Conservation (phyloP, 1,140 invertebrate genomes). For the Papilio polytes region DNA sequence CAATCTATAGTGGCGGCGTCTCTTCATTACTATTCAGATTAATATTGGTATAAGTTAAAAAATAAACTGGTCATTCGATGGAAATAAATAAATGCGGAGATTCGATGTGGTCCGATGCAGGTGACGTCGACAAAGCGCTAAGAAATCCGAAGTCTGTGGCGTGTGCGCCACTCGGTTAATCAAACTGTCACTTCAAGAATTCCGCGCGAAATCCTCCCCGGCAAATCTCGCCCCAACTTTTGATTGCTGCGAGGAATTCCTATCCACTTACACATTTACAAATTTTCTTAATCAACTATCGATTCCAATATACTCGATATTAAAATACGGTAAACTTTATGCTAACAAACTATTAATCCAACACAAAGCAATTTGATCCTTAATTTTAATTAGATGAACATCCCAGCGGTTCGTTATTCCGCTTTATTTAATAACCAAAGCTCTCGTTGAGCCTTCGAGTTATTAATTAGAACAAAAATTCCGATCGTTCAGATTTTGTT, state of each 20-base stretch:
- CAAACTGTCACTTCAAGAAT: constrained; percentile 83
- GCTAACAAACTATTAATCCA: constrained; percentile 46
- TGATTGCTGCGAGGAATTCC: constrained; percentile 77
- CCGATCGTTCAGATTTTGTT: constrained; percentile 81
- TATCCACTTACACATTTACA: constrained; percentile 73
- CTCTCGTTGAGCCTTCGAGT: constrained; percentile 61
- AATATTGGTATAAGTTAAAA: background rate
- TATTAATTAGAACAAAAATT: constrained; percentile 83
- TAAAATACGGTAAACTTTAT: constrained; percentile 40
- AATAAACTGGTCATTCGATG: background rate
- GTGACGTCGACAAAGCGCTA: constrained; percentile 68
- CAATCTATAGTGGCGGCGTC: no score
- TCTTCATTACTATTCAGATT: no score
- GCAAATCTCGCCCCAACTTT: constrained; percentile 80
- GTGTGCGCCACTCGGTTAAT: constrained; percentile 81
- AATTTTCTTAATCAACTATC: constrained; percentile 74
- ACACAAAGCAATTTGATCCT: constrained; percentile 37
- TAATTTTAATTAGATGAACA: constrained; percentile 57
- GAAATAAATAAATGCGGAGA: constrained; percentile 45
- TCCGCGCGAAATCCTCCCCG: constrained; percentile 76
- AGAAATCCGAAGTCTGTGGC: constrained; percentile 73
- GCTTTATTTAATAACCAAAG: constrained; percentile 72
- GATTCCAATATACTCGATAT: constrained; percentile 38
- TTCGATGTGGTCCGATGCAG: constrained; percentile 61
- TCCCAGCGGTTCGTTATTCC: constrained; percentile 62